A percentile compares a stretch with the other conserved stretches of the same genome.
Conservation (phyloP, 2,888 invertebrate species). For the Amphipoea lucens region DNA sequence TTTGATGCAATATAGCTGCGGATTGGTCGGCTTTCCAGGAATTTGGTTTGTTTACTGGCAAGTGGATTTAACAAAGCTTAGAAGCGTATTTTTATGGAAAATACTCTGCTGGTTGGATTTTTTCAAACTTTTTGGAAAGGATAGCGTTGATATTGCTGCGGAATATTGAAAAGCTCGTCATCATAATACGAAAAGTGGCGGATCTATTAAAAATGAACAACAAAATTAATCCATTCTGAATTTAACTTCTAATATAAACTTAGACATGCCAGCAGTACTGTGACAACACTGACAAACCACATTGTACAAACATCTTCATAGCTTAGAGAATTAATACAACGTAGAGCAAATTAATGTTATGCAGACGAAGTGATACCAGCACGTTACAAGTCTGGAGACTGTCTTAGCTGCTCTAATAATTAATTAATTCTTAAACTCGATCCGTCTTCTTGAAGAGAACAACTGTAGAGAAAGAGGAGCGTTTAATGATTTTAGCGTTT, state of each 20-base stretch:
- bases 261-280: background rate
- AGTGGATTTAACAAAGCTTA: background rate
- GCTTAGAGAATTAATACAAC: constrained; percentile 45
- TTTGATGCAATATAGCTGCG: constrained; percentile 41
- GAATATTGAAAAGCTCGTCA: background rate
- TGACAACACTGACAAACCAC: background rate
- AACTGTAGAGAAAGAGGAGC: background rate
- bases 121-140: too few relatives aligned
- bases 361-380: constrained; percentile 20
- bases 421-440: constrained; percentile 16
- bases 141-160: background rate
- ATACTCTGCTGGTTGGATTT: background rate
- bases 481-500: constrained; percentile 1
- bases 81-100: background rate
- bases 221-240: background rate
- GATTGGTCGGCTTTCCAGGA: constrained; percentile 18
- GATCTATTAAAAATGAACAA: background rate
- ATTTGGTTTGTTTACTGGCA: constrained; percentile 2
- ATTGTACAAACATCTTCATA: constrained; percentile 32
- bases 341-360: constrained; percentile 32
- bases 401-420: constrained; percentile 27
- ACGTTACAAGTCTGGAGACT: constrained; percentile 18
- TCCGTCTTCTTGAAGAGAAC: constrained; percentile 10
- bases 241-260: background rate
- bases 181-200: background rate